phyloP scores from a whole-genome alignment of 2,888 invertebrate genomes.

The Apamea monoglypha region DNA sequence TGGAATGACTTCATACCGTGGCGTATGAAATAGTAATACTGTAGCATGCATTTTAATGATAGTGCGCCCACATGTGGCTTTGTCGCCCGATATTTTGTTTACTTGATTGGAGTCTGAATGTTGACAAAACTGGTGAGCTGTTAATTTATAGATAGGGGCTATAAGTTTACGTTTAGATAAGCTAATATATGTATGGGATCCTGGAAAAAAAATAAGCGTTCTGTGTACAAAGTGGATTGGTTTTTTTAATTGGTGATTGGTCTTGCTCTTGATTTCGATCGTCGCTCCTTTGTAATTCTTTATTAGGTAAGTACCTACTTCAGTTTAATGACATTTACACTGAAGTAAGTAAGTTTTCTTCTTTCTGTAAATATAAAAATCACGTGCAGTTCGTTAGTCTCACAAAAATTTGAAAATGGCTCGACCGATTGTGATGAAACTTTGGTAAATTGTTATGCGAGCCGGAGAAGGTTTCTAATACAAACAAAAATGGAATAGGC shows the following conservation, averaged over 20 bases:
- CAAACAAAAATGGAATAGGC: too few relatives aligned
- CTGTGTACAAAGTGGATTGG: background rate
- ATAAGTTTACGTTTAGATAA: constrained; percentile 34
- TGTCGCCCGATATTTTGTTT: constrained; percentile 51
- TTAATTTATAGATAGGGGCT: constrained; percentile 54
- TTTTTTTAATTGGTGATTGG: background rate
- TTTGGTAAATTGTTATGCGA: too few relatives aligned
- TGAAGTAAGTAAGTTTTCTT: too few relatives aligned
- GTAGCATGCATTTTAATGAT: constrained; percentile 57
- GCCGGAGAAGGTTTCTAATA: too few relatives aligned
- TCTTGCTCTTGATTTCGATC: background rate
- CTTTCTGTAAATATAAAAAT: background rate
- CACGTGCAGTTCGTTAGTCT: too few relatives aligned
- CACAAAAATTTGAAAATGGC: too few relatives aligned
- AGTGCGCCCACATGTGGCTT: constrained; percentile 55
- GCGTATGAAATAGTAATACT: constrained; percentile 46
- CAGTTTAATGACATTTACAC: background rate
- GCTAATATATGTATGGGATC: background rate
- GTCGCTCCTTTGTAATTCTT: background rate
- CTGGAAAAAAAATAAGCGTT: background rate
- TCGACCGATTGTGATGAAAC: too few relatives aligned
- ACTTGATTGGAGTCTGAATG: constrained; percentile 55
- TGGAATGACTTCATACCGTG: constrained; percentile 54
- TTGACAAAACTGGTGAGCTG: constrained; percentile 46
- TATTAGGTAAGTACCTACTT: background rate